Evolutionary conservation across 2,113 vertebrate species (phyloP).

Genomic region (Neotoma lepida): DNA sequence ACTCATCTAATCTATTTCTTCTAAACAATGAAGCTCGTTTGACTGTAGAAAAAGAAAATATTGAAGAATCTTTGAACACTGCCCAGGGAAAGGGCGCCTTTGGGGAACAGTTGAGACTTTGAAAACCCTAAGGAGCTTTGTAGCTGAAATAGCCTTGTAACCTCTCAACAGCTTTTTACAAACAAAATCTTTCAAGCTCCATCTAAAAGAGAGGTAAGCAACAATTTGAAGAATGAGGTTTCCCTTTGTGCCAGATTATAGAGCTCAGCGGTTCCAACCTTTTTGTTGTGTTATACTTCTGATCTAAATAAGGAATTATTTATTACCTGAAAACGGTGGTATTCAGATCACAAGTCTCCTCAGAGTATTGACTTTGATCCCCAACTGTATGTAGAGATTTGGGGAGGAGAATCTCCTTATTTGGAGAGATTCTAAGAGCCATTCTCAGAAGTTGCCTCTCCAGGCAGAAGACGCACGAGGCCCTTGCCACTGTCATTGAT

Average conservation of each 20-base stretch:
- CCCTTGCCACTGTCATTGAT: conserved; percentile 68
- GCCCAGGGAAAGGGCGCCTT: conserved; percentile 59
- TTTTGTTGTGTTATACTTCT: conserved; percentile 59
- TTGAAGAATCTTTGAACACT: conserved; percentile 74
- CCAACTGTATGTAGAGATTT: conserved; percentile 15
- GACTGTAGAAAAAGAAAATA: conserved; percentile 64
- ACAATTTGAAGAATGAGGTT: conserved; percentile 57
- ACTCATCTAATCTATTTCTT: conserved; percentile 53
- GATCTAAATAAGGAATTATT: conserved; percentile 73
- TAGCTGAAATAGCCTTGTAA: conserved; percentile 54
- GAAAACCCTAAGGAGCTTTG: conserved; percentile 61
- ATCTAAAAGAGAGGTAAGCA: conserved; percentile 53
- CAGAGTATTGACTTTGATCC: conserved; percentile 51
- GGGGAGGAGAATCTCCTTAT: conserved; percentile 35
- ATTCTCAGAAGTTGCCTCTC: conserved; percentile 69
- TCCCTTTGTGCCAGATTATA: conserved; percentile 69
- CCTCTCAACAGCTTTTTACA: conserved; percentile 60
- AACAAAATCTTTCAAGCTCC: conserved; percentile 68
- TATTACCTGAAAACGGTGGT: conserved; percentile 54
- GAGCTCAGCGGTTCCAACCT: conserved; percentile 56
- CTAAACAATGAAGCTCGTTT: conserved; percentile 72
- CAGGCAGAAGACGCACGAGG: conserved; percentile 53
- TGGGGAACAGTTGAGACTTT: conserved; percentile 47
- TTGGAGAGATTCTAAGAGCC: conserved; percentile 57
- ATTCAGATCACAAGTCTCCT: conserved; percentile 64